phyloP scores from a whole-genome alignment of 2,888 invertebrate genomes.

The Ectropis crepuscularia region DNA sequence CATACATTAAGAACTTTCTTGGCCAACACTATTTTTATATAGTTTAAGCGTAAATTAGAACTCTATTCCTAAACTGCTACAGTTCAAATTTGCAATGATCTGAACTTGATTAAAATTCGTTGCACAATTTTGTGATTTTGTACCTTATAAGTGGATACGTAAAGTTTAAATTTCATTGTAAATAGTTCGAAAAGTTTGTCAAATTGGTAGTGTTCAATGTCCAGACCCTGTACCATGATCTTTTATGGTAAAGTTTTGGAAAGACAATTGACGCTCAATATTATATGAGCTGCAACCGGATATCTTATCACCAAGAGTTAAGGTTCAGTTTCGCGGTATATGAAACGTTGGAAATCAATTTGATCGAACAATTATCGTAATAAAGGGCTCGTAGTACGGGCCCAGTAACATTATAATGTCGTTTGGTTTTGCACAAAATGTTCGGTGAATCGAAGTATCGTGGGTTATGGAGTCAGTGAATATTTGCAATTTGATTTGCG shows the following conservation, averaged over 20 bases:
- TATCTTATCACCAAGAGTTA: too few relatives aligned
- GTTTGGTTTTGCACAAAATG: constrained; percentile 18
- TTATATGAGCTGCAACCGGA: too few relatives aligned
- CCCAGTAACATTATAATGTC: constrained; percentile 10
- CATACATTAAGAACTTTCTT: constrained; percentile 37
- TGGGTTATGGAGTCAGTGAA: constrained; percentile 23
- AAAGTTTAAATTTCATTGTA: constrained; percentile 2
- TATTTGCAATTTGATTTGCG: constrained; percentile 21
- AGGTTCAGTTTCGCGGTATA: too few relatives aligned
- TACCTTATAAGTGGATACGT: not conserved
- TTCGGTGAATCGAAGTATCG: constrained; percentile 18
- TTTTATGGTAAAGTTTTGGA: too few relatives aligned
- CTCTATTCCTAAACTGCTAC: not conserved
- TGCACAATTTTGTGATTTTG: not conserved
- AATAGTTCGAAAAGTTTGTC: not conserved
- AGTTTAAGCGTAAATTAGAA: not conserved
- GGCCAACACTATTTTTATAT: constrained; percentile 9
- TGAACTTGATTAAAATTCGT: too few relatives aligned
- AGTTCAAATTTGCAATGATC: not conserved
- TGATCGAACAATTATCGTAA: too few relatives aligned
- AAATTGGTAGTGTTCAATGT: constrained; percentile 13
- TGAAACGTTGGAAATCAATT: too few relatives aligned
- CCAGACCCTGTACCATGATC: not conserved
- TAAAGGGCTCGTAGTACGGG: too few relatives aligned
- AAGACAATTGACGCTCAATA: too few relatives aligned